Evolutionary conservation across 2,113 vertebrate species (phyloP), one percentile per base, ranked within the genome.

Genomic region (Natator depressus): DNA sequence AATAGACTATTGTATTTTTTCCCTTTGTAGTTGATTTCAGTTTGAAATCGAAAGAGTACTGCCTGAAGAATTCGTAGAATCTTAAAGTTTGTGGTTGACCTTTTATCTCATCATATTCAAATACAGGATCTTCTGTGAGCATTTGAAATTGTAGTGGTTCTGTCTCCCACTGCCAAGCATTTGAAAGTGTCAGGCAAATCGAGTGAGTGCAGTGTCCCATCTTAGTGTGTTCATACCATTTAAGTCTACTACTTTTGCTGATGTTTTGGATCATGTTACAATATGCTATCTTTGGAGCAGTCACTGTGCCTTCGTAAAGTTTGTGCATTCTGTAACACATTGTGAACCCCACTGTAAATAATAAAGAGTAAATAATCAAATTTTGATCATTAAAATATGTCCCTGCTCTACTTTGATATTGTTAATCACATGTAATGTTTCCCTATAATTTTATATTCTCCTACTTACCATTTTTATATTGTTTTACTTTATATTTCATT

Each of bases 81-180:
- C 91, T 93, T 89, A 55, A 95, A 93, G 86, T 96, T 97, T 96
- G 57, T 55, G 83, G 78, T 75, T 83, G 59, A 69, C 49, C 85
- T 94, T 98, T 97, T 94, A 88, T 95, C 91, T 95, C 85, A 96
- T 75, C 57, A 25, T 55, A 89, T 87, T 85, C 59, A 85, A 47
- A 87, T 29, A 75, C 94, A 94, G 94, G 51, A 47, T 96, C 62
- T 87, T 94, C 95, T 93, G 27, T 97, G 85, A 92, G 87, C 94
- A 93, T 86, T 89, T 92, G 90, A 95, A 97, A 96, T 93, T 93
- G 75, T 88, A 95, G 92, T 94, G 80, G 4, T 46, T 96, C 93
- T 88, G 50, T 82, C 50, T 94, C 87, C 84, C 49, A 80, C 90
- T 91, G 76, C n/a, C 93, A 92, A 93, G 25, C 89, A 89, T 87